Evolutionary conservation across 1,140 invertebrate genomes (phyloP).

Genomic region (Chironomus tepperi): DNA sequence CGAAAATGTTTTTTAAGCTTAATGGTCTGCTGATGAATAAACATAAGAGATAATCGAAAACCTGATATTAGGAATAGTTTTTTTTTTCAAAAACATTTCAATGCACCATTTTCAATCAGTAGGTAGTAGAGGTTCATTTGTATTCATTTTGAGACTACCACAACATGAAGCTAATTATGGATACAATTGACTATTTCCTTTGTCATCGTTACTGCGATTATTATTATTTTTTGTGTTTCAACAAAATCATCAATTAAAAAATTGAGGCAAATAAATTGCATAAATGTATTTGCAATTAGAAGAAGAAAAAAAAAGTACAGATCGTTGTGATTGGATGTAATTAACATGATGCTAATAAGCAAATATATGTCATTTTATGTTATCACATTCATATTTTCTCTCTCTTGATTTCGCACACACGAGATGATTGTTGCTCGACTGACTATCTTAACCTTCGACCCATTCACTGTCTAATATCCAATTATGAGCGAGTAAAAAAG

Average conservation of each 20-base stretch:
- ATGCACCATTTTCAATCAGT: background rate
- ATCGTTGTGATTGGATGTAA: background rate
- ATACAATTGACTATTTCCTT: background rate
- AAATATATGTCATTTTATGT: constrained; percentile 13
- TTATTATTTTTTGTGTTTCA: background rate
- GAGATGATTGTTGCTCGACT: background rate
- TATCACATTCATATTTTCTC: background rate
- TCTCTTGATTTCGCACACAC: background rate
- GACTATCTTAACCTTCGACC: constrained; percentile 6
- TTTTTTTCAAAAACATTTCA: no score
- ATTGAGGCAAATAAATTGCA: background rate
- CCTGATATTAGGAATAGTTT: no score
- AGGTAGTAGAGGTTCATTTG: background rate
- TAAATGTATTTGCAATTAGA: background rate
- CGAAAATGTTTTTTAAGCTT: no score
- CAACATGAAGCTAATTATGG: constrained; percentile 13
- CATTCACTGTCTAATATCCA: background rate
- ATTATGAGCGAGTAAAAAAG: background rate
- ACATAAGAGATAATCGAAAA: no score
- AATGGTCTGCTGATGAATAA: no score
- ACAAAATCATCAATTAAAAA: background rate
- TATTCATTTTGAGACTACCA: constrained; percentile 16
- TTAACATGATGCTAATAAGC: background rate
- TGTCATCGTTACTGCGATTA: background rate
- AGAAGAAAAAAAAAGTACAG: background rate